phyloP scores from a whole-genome alignment of 1,140 invertebrate genomes.

The Brachionus sp. region DNA sequence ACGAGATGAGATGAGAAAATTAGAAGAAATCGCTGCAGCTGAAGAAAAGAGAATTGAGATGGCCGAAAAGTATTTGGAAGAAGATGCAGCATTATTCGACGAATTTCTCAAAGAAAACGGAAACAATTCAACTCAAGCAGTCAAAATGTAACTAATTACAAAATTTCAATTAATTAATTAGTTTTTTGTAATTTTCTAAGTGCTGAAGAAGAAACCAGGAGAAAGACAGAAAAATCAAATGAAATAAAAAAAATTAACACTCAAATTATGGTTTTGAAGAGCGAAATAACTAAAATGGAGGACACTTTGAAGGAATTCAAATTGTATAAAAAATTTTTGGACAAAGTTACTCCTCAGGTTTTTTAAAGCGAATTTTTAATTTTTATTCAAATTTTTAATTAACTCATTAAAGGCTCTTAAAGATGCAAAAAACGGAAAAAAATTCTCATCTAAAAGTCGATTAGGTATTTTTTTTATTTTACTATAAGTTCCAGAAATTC shows the following conservation, averaged over 20 bases:
- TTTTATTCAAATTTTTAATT: too few species aligned
- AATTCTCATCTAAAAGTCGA: conserved; percentile 17
- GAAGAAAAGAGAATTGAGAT: conserved; percentile 59
- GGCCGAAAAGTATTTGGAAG: conserved; percentile 60
- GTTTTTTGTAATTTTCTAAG: too few species aligned
- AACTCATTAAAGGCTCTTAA: too few species aligned
- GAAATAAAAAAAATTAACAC: conserved; percentile 60
- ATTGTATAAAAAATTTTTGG: conserved; percentile 58
- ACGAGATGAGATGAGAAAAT: conserved; percentile 59
- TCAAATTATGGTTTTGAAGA: conserved; percentile 59
- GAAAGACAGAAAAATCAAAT: conserved; percentile 58
- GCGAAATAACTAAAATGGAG: conserved; percentile 60
- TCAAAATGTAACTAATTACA: conserved; percentile 59
- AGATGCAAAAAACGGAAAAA: conserved; percentile 31
- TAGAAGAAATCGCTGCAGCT: conserved; percentile 59
- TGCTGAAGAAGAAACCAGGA: conserved; percentile 59
- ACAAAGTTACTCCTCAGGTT: conserved; percentile 56
- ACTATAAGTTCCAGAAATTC: too few species aligned
- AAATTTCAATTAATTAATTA: too few species aligned
- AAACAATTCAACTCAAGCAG: conserved; percentile 59
- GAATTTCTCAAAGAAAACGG: conserved; percentile 61
- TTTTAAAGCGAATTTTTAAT: too few species aligned
- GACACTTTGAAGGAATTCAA: conserved; percentile 60
- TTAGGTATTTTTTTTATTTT: neutral
- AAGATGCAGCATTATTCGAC: conserved; percentile 61